phyloP scores from a whole-genome alignment of 2,888 invertebrate genomes.

The Apamea anceps region DNA sequence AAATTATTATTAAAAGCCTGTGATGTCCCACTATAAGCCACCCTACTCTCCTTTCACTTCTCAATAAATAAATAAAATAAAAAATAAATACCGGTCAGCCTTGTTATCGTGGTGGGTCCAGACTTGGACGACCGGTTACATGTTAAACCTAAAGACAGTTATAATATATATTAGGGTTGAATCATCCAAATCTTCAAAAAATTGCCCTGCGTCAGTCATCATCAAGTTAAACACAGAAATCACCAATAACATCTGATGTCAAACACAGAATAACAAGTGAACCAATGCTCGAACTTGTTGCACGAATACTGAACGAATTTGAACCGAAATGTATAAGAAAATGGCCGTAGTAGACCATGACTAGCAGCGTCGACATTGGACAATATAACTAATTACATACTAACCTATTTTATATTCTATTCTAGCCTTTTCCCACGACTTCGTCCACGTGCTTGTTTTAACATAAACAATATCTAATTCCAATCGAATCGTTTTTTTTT shows the following conservation, averaged over 20 bases:
- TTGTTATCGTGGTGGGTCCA: neutral
- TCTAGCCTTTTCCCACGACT: neutral
- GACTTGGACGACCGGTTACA: neutral
- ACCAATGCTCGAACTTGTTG: neutral
- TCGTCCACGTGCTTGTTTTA: neutral
- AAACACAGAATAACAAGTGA: no score
- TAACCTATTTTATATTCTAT: neutral
- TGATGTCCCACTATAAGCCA: no score
- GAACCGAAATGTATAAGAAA: neutral
- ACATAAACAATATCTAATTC: neutral
- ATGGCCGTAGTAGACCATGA: no score
- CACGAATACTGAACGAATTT: neutral
- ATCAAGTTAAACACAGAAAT: neutral
- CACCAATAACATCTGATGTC: neutral
- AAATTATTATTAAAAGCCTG: no score
- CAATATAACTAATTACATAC: neutral
- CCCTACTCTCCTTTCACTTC: no score
- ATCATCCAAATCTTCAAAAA: neutral
- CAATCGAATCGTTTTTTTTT: no score
- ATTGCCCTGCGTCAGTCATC: neutral
- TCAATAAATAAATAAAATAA: no score
- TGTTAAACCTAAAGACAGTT: neutral
- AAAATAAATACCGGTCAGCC: no score
- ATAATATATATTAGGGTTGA: neutral
- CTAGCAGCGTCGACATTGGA: neutral